phyloP scores from a whole-genome alignment of 2,888 invertebrate genomes.

The Ichneumoninae sp. region DNA sequence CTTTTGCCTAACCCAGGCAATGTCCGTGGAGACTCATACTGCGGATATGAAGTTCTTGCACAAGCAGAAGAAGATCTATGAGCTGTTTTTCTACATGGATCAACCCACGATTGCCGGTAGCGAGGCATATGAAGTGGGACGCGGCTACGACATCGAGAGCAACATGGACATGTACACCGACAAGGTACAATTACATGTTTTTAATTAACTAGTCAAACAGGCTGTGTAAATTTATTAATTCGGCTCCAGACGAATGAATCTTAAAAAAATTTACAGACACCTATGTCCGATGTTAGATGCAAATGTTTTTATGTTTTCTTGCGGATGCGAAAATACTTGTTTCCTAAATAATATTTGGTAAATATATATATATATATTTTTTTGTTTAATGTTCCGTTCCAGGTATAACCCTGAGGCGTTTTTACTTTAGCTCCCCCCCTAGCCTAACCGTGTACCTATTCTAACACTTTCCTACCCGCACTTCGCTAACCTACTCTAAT shows the following conservation, averaged over 20 bases:
- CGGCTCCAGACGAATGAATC: too few relatives aligned
- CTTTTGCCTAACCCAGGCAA: conserved; percentile 73
- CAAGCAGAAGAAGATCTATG: conserved; percentile 82
- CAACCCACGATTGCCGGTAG: conserved; percentile 77
- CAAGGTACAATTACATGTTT: conserved; percentile 73
- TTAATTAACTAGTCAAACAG: background rate
- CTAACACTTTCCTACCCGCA: too few relatives aligned
- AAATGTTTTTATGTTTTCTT: background rate
- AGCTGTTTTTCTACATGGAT: conserved; percentile 79
- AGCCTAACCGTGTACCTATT: too few relatives aligned
- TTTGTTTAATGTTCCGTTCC: too few relatives aligned
- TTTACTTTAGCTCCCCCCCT: too few relatives aligned
- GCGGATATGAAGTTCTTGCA: conserved; percentile 81
- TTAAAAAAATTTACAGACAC: too few relatives aligned
- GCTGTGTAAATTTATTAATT: too few relatives aligned
- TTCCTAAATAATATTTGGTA: too few relatives aligned
- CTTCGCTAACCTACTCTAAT: too few relatives aligned
- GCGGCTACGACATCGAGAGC: conserved; percentile 77
- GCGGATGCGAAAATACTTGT: background rate
- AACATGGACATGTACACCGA: conserved; percentile 79
- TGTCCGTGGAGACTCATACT: conserved; percentile 70
- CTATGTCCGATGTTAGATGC: background rate
- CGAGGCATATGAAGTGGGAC: conserved; percentile 79
- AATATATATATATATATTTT: too few relatives aligned
- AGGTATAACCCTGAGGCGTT: too few relatives aligned